Base-by-base conservation (phyloP, 1,140 invertebrate genomes). In the Arctopsyche grandis region DNA sequence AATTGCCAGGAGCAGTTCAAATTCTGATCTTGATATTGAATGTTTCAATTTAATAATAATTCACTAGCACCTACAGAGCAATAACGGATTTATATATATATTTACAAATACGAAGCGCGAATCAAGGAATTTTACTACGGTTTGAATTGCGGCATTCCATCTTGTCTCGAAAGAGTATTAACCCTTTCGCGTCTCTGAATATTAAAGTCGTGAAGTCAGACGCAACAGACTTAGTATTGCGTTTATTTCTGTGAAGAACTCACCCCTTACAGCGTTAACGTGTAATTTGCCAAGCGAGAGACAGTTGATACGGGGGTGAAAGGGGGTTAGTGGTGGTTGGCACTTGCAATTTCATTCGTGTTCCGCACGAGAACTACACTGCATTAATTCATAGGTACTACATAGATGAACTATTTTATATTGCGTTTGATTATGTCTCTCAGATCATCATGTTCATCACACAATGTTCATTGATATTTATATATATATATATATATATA, bases 341-440 rank as follows among this genome's bases (percentile, higher is more conserved):
- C 14, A 29, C 63, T 66, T 66, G 63, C 63, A 66, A 26, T 66
- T 66, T 66, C 63, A 66, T 66, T 66, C 24, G 63, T 66, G 22
- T 29, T 66, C 14, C 63, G 63, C 63, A 14, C 63, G 21, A 19
- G 63, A 22, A 22, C 26, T 22, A 66, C 24, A 66, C 63, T 24
- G 14, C 24, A 66, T 66, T 66, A 66, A 66, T 26, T 26, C 63
- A n/a, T n/a, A n/a, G n/a, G n/a, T n/a, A n/a, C n/a, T n/a, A n/a
- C n/a, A n/a, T 66, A n/a, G 63, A 66, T 66, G 24, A 66, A 66
- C 63, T 29, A 29, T 66, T 66, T 66, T 66, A 66, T 66, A 21
- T 66, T 66, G 22, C 24, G 63, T 22, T 66, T 66, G 24, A 66
- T 66, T 66, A 14, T 22, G 22, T 38, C 29, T 1, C 29, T 38